These are phyloP conservation scores for Microctonus aethiopoides DNA, from an alignment of 2,888 invertebrate species.

Conservation along the genomic window DNA sequence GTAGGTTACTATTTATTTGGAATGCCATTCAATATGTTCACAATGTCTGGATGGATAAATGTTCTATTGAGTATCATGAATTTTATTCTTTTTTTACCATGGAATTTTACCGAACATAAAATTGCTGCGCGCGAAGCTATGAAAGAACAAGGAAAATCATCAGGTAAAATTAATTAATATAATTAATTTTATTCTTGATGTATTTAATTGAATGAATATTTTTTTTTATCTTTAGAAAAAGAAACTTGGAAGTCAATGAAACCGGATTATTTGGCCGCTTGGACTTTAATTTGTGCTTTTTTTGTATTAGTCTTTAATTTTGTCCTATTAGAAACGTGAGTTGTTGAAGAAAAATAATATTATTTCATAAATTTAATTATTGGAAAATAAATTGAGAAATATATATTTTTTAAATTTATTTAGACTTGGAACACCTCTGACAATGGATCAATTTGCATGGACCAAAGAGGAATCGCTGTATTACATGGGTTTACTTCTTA, in stretches of 20 bases:
- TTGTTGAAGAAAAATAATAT: constrained; percentile 31
- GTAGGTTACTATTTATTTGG: constrained; percentile 71
- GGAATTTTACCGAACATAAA: constrained; percentile 79
- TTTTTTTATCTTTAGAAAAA: constrained; percentile 70
- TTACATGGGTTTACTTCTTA: constrained; percentile 87
- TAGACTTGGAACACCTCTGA: constrained; percentile 82
- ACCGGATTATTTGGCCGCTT: constrained; percentile 80
- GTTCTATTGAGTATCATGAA: constrained; percentile 79
- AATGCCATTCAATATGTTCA: constrained; percentile 85
- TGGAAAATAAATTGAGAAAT: neutral
- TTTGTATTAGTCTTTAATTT: constrained; percentile 89
- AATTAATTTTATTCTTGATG: constrained; percentile 16
- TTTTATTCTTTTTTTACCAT: constrained; percentile 79
- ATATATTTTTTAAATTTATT: constrained; percentile 30
- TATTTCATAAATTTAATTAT: neutral
- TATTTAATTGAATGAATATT: constrained; percentile 4
- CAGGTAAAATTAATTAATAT: constrained; percentile 64
- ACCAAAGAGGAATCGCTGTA: constrained; percentile 79
- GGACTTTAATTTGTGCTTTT: constrained; percentile 83
- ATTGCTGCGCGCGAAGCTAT: constrained; percentile 85
- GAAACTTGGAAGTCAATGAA: constrained; percentile 79
- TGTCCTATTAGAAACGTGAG: constrained; percentile 85
- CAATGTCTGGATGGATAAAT: constrained; percentile 88
- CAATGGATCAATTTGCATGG: constrained; percentile 93
- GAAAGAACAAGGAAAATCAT: constrained; percentile 76